These are phyloP conservation scores for Crossoptilon crossoptilon DNA, from an alignment of 2,797 vertebrate genomes.

Conservation along the genomic window DNA sequence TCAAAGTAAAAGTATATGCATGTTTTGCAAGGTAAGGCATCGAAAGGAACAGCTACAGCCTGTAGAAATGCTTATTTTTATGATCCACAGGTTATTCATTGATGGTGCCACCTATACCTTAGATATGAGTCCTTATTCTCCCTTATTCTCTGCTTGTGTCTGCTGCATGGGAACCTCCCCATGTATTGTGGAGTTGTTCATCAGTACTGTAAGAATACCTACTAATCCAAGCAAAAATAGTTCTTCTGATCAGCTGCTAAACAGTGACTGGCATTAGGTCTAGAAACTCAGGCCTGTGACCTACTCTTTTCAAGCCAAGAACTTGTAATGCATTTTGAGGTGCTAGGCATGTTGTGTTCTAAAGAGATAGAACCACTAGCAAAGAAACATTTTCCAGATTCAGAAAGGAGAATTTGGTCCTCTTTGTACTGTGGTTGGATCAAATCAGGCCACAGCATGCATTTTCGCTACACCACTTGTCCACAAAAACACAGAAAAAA, in stretches of 20 bases:
- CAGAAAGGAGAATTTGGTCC: not conserved
- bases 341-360: not conserved
- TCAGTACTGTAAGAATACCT: not conserved
- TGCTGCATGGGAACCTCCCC: not conserved
- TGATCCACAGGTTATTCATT: not conserved
- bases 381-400: not conserved
- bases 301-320: not conserved
- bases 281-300: not conserved
- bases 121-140: not conserved
- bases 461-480: not conserved
- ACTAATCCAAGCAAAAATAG: not conserved
- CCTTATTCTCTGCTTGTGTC: not conserved
- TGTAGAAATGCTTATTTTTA: not conserved
- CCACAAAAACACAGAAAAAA: not conserved
- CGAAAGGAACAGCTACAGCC: not conserved
- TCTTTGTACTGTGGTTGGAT: not conserved
- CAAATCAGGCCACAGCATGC: not conserved
- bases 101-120: not conserved
- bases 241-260: not conserved
- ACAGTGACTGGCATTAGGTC: not conserved
- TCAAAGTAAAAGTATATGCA: not conserved
- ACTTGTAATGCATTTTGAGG: not conserved
- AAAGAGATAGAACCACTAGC: not conserved
- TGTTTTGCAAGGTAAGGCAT: slow-evolving; percentile 30
- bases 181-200: not conserved